Evolutionary conservation across 2,797 vertebrate species (phyloP).

Genomic region (Tiaroga cobitis): DNA sequence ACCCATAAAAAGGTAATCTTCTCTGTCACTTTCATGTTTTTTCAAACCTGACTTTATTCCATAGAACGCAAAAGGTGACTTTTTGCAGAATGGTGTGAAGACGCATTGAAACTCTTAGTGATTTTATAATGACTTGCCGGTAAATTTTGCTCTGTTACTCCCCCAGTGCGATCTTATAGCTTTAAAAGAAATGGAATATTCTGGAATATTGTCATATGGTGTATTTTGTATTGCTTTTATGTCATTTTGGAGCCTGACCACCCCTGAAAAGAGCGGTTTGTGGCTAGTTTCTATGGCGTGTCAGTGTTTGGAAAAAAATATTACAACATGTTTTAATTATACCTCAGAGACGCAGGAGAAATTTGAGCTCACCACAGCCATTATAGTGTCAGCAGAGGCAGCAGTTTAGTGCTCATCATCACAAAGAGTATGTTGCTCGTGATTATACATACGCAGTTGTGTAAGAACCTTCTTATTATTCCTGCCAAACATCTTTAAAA

Average conservation of each 20-base stretch:
- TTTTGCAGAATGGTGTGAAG: background rate
- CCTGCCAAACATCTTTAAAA: constrained; percentile 39
- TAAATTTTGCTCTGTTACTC: background rate
- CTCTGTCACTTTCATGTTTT: background rate
- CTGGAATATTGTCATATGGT: background rate
- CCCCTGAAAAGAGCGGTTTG: background rate
- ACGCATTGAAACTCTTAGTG: background rate
- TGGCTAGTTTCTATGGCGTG: background rate
- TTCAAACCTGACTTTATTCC: background rate
- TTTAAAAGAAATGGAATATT: background rate
- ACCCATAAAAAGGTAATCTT: background rate
- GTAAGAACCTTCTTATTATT: constrained; percentile 60
- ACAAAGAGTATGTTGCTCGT: constrained; percentile 35
- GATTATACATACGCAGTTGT: constrained; percentile 55
- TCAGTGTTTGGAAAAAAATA: constrained; percentile 48
- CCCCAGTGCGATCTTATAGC: background rate
- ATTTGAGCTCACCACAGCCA: constrained; percentile 47
- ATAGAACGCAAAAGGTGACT: background rate
- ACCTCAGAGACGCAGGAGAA: constrained; percentile 46
- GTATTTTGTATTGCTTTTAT: background rate
- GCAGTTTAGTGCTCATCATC: constrained; percentile 15
- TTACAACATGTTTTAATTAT: constrained; percentile 67
- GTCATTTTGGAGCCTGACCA: background rate
- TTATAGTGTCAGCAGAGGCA: constrained; percentile 59
- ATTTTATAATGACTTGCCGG: background rate